These are phyloP conservation scores for Acrobasis suavella DNA, from an alignment of 2,888 invertebrate species.

Conservation along the genomic window DNA sequence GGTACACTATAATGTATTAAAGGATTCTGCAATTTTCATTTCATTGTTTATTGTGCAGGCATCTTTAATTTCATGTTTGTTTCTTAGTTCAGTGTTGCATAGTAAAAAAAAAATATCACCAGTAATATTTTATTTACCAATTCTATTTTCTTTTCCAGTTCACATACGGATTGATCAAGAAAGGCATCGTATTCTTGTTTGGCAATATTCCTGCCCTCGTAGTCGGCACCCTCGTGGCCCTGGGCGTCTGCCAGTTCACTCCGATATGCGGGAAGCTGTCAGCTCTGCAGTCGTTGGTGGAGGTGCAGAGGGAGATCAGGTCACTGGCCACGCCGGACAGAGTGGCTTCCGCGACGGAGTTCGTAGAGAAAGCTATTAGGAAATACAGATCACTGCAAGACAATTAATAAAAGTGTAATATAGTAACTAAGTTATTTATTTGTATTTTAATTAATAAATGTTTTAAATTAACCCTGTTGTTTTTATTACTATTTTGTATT, in stretches of 20 bases:
- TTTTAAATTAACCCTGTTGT: background rate
- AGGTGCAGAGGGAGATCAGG: constrained; percentile 56
- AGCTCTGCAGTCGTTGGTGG: constrained; percentile 48
- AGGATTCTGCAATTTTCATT: too few relatives aligned
- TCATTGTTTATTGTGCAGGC: too few relatives aligned
- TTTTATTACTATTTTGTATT: too few relatives aligned
- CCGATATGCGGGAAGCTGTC: constrained; percentile 77
- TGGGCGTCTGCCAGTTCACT: constrained; percentile 79
- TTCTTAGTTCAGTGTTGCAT: too few relatives aligned
- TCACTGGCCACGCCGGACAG: constrained; percentile 77
- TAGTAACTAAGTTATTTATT: constrained; percentile 18
- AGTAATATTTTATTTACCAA: too few relatives aligned
- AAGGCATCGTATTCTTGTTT: constrained; percentile 35
- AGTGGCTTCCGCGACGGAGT: constrained; percentile 70
- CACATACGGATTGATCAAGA: constrained; percentile 34
- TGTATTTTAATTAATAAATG: background rate
- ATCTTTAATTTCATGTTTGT: too few relatives aligned
- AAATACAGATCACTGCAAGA: constrained; percentile 58
- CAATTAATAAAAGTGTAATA: background rate
- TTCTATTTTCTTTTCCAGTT: constrained; percentile 35
- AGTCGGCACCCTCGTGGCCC: constrained; percentile 58
- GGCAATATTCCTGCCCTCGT: constrained; percentile 39
- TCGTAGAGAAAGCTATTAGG: constrained; percentile 78
- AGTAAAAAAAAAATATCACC: too few relatives aligned
- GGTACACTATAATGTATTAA: too few relatives aligned